Conservation (phyloP, 1,140 invertebrate species). For the Apis dorsata region DNA sequence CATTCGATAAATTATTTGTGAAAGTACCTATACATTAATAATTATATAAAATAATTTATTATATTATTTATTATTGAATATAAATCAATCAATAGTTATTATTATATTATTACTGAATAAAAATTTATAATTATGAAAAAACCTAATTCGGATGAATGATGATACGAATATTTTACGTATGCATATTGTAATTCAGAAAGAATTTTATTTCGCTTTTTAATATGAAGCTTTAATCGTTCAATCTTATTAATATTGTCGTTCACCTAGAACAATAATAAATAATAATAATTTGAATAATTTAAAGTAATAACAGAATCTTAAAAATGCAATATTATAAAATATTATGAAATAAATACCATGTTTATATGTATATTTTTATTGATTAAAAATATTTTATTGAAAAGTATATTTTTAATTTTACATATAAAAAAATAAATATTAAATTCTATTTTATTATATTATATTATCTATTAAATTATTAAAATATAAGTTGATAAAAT, state of each 20-base stretch:
- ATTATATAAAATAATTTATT: neutral
- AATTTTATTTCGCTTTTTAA: slow-evolving; percentile 10
- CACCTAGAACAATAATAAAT: slow-evolving; percentile 6
- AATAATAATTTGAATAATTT: neutral
- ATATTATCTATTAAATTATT: neutral
- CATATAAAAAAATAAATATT: neutral
- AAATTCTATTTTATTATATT: neutral
- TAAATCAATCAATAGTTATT: neutral
- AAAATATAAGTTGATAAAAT: neutral
- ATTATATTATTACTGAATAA: neutral
- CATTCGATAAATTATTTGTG: neutral
- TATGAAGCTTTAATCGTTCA: neutral
- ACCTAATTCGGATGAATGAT: neutral
- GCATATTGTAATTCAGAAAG: slow-evolving; percentile 56
- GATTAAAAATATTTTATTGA: neutral
- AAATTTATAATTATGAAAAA: neutral
- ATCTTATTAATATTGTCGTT: neutral
- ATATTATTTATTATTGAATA: no score
- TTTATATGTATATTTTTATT: neutral
- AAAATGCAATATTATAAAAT: neutral
- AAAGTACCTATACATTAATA: slow-evolving; percentile 9
- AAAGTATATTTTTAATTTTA: neutral
- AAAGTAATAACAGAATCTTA: neutral
- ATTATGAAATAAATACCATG: neutral
- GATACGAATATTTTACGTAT: neutral